phyloP scores from a whole-genome alignment of 64 coral and sea anemone genomes.

The Montipora sp. region DNA sequence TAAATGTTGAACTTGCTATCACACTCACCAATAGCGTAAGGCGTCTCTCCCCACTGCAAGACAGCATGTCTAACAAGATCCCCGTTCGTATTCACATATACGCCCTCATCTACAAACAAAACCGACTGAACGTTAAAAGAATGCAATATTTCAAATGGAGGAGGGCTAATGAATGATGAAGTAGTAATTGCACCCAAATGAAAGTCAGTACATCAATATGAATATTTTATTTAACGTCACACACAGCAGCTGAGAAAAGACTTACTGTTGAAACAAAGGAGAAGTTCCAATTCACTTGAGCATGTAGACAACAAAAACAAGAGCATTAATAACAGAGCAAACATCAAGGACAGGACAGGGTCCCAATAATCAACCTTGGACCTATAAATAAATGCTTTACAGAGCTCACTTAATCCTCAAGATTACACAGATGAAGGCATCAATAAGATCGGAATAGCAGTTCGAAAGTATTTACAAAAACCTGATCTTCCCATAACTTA shows the following conservation, averaged over 20 bases:
- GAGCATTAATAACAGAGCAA: neutral
- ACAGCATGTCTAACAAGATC: constrained; percentile 91
- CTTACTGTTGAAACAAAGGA: constrained; percentile 95
- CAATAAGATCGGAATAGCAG: neutral
- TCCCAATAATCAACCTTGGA: too few relatives aligned
- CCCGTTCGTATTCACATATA: constrained; percentile 92
- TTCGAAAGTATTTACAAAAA: neutral
- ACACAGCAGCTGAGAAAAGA: neutral
- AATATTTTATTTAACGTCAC: neutral
- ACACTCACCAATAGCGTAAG: constrained; percentile 93
- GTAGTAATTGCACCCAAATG: too few relatives aligned
- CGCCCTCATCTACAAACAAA: constrained; percentile 82
- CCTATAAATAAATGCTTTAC: too few relatives aligned
- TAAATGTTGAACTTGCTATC: neutral
- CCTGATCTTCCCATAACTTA: constrained; percentile 20
- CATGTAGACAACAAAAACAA: constrained; percentile 29
- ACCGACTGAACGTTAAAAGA: neutral
- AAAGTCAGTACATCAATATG: too few relatives aligned
- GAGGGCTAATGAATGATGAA: too few relatives aligned
- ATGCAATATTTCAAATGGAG: too few relatives aligned
- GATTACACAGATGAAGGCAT: too few relatives aligned
- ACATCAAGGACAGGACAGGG: neutral
- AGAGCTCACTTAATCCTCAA: too few relatives aligned
- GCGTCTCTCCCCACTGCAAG: constrained; percentile 98
- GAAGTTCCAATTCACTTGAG: constrained; percentile 88